These are phyloP conservation scores for Drosophila subobscura DNA, from an alignment of 1,140 invertebrate species.

Conservation along the genomic window DNA sequence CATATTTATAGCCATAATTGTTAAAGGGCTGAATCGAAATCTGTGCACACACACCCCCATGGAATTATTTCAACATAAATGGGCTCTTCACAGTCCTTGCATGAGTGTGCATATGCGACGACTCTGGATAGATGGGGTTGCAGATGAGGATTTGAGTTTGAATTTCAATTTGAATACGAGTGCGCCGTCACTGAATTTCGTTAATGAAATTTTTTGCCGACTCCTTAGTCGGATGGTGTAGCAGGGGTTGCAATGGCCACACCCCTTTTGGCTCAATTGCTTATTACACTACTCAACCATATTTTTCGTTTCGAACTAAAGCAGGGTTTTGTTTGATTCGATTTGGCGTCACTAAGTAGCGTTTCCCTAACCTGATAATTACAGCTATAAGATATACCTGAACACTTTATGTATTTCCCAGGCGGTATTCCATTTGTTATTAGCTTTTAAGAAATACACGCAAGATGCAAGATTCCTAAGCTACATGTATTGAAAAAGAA, in stretches of 20 bases:
- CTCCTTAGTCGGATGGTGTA: slow-evolving; percentile 1
- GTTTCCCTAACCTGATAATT: too few species aligned
- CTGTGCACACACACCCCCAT: slow-evolving; percentile 30
- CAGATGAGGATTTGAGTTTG: slow-evolving; percentile 20
- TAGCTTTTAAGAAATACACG: too few species aligned
- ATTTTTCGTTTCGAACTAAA: too few species aligned
- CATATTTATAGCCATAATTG: slow-evolving; percentile 7
- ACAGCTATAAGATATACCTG: too few species aligned
- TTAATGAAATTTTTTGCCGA: slow-evolving; percentile 65
- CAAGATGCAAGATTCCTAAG: too few species aligned
- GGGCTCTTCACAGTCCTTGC: slow-evolving; percentile 51
- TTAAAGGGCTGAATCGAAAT: slow-evolving; percentile 15
- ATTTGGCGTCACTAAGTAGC: too few species aligned
- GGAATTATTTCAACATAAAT: slow-evolving; percentile 32
- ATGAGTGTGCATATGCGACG: slow-evolving; percentile 7
- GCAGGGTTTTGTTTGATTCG: too few species aligned
- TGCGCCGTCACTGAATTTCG: slow-evolving; percentile 48
- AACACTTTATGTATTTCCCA: too few species aligned
- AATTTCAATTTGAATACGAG: slow-evolving; percentile 6
- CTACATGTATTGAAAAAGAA: too few species aligned
- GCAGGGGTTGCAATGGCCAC: slow-evolving; percentile 38
- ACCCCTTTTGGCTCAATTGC: slow-evolving; percentile 49
- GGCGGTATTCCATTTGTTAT: too few species aligned
- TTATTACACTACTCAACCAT: slow-evolving; percentile 4
- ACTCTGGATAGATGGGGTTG: slow-evolving; percentile 17